Percentiles rank a stretch among this genome's conserved stretches.
Conservation (phyloP, 2,888 invertebrate species). For the Pseudolycoriella hygida region DNA sequence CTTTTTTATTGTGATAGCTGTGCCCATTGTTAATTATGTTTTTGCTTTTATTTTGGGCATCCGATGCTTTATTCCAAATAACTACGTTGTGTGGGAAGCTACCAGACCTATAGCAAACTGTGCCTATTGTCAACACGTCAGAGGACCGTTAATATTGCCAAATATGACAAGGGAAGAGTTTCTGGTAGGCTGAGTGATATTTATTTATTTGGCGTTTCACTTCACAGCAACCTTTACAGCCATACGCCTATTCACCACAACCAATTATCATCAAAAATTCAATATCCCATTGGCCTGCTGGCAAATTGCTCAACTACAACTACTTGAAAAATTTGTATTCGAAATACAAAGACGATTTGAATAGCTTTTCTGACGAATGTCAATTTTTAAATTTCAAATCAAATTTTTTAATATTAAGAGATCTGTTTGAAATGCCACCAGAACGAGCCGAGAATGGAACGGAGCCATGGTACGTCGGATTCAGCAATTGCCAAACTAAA, state of each 20-base stretch:
- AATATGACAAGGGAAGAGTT: constrained; percentile 55
- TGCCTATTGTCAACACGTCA: constrained; percentile 37
- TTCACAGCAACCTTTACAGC: constrained; percentile 19
- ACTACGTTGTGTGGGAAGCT: constrained; percentile 75
- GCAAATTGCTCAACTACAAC: constrained; percentile 42
- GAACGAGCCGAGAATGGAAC: constrained; percentile 44
- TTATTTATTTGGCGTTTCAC: background rate
- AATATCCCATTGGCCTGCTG: constrained; percentile 59
- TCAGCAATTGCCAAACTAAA: constrained; percentile 81
- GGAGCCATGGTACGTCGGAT: constrained; percentile 77
- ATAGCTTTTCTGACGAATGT: constrained; percentile 60
- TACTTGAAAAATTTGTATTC: constrained; percentile 54
- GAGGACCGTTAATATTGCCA: constrained; percentile 44
- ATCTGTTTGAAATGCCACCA: constrained; percentile 60
- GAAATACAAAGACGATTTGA: constrained; percentile 47
- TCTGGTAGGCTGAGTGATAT: constrained; percentile 22
- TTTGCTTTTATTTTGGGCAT: constrained; percentile 33
- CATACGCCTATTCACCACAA: constrained; percentile 57
- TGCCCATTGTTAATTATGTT: constrained; percentile 24
- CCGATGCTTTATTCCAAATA: constrained; percentile 65
- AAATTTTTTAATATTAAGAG: constrained; percentile 52
- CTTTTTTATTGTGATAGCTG: constrained; percentile 18
- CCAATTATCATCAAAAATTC: constrained; percentile 68
- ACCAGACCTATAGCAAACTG: constrained; percentile 71
- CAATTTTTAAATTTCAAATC: constrained; percentile 78